phyloP scores from a whole-genome alignment of 1,140 invertebrate genomes.

The Tetramorium simillimum region DNA sequence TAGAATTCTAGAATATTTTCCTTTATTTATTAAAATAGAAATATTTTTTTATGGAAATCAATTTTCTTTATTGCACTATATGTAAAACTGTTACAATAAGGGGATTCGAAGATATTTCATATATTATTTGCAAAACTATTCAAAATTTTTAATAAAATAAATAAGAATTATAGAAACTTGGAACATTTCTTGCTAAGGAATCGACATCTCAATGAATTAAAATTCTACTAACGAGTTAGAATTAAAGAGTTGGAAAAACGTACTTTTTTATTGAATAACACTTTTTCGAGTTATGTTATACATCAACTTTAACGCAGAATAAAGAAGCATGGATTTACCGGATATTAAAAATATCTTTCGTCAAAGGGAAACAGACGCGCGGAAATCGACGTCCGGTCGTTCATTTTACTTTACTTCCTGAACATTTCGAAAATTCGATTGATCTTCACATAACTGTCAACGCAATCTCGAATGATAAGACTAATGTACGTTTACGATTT shows the following conservation, averaged over 20 bases:
- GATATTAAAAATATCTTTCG: slow-evolving; percentile 82
- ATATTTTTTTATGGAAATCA: neutral
- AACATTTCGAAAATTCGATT: slow-evolving; percentile 49
- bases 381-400: slow-evolving; percentile 75
- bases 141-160: neutral
- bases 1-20: neutral
- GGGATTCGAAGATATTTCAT: neutral
- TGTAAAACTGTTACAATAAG: neutral
- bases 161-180: too few relatives aligned
- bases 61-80: neutral
- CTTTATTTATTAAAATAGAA: neutral
- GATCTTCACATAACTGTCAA: neutral
- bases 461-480: neutral
- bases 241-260: neutral
- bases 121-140: neutral
- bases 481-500: neutral
- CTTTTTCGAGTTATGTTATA: neutral
- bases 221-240: too few relatives aligned
- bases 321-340: slow-evolving; percentile 61
- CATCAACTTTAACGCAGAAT: neutral
- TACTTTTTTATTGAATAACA: neutral
- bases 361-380: slow-evolving; percentile 57
- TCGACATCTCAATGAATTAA: neutral
- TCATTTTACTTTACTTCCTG: slow-evolving; percentile 65
- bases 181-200: neutral